Conservation (phyloP, 2,888 invertebrate genomes). For the Drosophila anomelani region DNA sequence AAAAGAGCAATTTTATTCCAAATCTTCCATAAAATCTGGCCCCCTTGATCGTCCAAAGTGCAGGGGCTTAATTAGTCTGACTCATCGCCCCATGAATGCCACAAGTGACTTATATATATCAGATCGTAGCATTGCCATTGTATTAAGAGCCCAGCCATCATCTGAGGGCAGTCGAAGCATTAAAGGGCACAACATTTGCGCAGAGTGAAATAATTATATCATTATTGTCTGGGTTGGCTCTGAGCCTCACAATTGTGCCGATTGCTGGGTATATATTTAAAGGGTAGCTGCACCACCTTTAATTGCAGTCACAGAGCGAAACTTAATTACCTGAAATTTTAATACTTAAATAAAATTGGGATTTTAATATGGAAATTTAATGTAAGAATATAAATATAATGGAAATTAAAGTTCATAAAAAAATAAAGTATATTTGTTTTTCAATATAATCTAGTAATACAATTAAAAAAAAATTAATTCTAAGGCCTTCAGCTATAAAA, state of each 20-base stretch:
- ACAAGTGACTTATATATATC: slow-evolving; percentile 15
- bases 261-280: slow-evolving; percentile 4
- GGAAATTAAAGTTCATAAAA: too few species aligned
- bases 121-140: slow-evolving; percentile 29
- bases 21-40: slow-evolving; percentile 13
- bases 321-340: not conserved
- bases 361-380: too few species aligned
- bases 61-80: slow-evolving; percentile 6
- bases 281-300: not conserved
- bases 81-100: slow-evolving; percentile 37
- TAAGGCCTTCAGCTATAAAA: too few species aligned
- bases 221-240: slow-evolving; percentile 15
- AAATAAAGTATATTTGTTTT: too few species aligned
- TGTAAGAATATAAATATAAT: too few species aligned
- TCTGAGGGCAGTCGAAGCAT: slow-evolving; percentile 40
- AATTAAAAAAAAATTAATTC: too few species aligned
- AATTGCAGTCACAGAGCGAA: not conserved
- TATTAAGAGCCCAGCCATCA: slow-evolving; percentile 9
- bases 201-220: slow-evolving; percentile 37
- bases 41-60: slow-evolving; percentile 6
- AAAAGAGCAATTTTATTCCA: not conserved
- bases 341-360: not conserved
- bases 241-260: slow-evolving; percentile 1
- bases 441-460: too few species aligned
- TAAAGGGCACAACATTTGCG: slow-evolving; percentile 44